These are phyloP conservation scores for Drosophila ezoana DNA, from an alignment of 2,888 invertebrate species.

Conservation along the genomic window DNA sequence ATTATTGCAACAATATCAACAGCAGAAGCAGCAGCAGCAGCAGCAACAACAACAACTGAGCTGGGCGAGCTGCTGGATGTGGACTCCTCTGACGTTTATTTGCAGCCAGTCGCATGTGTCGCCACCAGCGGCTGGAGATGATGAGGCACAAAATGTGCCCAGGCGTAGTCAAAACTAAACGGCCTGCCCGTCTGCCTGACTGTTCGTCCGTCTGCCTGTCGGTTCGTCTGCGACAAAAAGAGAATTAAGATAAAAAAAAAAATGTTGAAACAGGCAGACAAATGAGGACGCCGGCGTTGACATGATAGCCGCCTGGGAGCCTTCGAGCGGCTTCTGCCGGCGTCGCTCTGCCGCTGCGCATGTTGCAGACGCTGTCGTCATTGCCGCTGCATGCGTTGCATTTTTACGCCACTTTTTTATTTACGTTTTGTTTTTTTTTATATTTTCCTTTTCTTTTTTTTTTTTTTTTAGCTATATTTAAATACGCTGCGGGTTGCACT, in stretches of 20 bases:
- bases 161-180: slow-evolving; percentile 68
- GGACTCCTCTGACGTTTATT: slow-evolving; percentile 60
- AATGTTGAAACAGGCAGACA: slow-evolving; percentile 63
- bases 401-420: slow-evolving; percentile 60
- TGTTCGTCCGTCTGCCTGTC: slow-evolving; percentile 21
- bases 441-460: slow-evolving; percentile 24
- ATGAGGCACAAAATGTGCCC: slow-evolving; percentile 74
- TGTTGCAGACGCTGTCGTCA: slow-evolving; percentile 54
- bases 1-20: slow-evolving; percentile 65
- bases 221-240: slow-evolving; percentile 15
- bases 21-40: slow-evolving; percentile 22
- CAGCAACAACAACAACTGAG: slow-evolving; percentile 17
- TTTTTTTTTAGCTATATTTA: slow-evolving; percentile 70
- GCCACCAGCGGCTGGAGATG: slow-evolving; percentile 68
- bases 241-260: slow-evolving; percentile 53
- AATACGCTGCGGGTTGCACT: slow-evolving; percentile 76
- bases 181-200: slow-evolving; percentile 36
- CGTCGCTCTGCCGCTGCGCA: slow-evolving; percentile 34
- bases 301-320: slow-evolving; percentile 71
- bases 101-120: slow-evolving; percentile 77
- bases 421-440: slow-evolving; percentile 14
- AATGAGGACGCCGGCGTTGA: slow-evolving; percentile 79
- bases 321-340: slow-evolving; percentile 34
- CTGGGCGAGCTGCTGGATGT: slow-evolving; percentile 14
- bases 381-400: slow-evolving; percentile 67